Evolutionary conservation across 2,113 vertebrate genomes (phyloP).

Genomic region (Bubo bubo): DNA sequence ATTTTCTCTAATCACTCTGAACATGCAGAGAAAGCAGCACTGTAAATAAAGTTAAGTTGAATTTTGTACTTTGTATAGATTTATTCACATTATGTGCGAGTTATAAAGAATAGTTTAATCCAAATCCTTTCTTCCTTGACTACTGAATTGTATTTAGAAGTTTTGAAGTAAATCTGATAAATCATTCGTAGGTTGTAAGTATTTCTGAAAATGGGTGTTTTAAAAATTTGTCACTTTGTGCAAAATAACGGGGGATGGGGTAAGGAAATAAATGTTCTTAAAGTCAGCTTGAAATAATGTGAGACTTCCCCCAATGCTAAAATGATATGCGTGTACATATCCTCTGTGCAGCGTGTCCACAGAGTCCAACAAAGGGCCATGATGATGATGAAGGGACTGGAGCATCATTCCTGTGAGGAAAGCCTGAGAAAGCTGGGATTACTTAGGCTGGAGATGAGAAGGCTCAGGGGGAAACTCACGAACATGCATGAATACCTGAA

Average conservation of each 20-base stretch:
- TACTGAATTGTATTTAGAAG: not conserved
- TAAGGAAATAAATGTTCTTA: not conserved
- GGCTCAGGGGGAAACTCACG: rapidly evolving
- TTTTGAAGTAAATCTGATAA: not conserved
- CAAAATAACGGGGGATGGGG: not conserved
- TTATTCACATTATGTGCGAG: not conserved
- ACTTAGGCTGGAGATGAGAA: not conserved
- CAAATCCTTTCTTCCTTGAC: not conserved
- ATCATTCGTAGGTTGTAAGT: not conserved
- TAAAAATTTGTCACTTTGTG: not conserved
- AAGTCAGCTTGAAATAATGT: not conserved
- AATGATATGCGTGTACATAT: rapidly evolving
- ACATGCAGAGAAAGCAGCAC: not conserved
- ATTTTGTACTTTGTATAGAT: not conserved
- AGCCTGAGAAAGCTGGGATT: not conserved
- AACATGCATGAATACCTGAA: not conserved
- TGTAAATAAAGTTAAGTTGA: not conserved
- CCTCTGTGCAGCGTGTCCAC: no score
- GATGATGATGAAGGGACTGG: not conserved
- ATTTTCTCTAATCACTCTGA: not conserved
- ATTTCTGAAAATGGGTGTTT: not conserved
- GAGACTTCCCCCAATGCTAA: not conserved
- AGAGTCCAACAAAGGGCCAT: not conserved
- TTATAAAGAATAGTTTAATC: not conserved
- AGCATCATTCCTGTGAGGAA: not conserved